Percentiles rank a stretch among this genome's conserved stretches.
Evolutionary conservation across 2,113 vertebrate species (phyloP).

Genomic region (Mus musculus): DNA sequence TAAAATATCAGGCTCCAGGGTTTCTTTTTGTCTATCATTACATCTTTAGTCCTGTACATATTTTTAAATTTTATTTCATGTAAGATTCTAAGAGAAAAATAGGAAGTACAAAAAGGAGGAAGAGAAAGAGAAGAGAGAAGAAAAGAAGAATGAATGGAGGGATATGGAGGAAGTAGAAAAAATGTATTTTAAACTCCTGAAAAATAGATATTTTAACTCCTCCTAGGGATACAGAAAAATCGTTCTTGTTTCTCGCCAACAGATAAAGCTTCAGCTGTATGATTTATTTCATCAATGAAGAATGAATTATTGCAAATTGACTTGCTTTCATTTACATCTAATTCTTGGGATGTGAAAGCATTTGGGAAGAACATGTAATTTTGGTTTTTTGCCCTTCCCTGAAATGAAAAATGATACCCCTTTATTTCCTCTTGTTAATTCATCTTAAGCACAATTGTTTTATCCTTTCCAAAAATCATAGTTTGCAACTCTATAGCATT

Average conservation of each 20-base stretch:
- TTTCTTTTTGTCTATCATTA: background rate
- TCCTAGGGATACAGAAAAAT: background rate
- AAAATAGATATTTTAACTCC: background rate
- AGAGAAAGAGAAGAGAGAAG: accelerated
- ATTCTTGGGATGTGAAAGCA: background rate
- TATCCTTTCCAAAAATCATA: background rate
- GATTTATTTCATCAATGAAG: background rate
- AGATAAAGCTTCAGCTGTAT: background rate
- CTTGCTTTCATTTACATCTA: background rate
- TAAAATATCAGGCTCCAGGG: background rate
- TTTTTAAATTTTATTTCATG: background rate
- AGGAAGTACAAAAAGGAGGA: accelerated
- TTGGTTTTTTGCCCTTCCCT: background rate
- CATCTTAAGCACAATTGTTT: background rate
- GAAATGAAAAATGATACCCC: background rate
- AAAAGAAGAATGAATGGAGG: background rate
- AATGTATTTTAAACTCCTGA: background rate
- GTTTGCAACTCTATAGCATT: background rate
- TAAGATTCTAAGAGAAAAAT: background rate
- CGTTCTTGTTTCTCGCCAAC: background rate
- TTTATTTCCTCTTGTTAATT: background rate
- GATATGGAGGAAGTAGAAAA: background rate
- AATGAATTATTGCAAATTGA: background rate
- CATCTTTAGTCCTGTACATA: background rate
- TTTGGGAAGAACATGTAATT: background rate